Evolutionary conservation across 2,113 vertebrate species (phyloP), one percentile per base, ranked within the genome.

Genomic region (Haemorhous mexicanus): DNA sequence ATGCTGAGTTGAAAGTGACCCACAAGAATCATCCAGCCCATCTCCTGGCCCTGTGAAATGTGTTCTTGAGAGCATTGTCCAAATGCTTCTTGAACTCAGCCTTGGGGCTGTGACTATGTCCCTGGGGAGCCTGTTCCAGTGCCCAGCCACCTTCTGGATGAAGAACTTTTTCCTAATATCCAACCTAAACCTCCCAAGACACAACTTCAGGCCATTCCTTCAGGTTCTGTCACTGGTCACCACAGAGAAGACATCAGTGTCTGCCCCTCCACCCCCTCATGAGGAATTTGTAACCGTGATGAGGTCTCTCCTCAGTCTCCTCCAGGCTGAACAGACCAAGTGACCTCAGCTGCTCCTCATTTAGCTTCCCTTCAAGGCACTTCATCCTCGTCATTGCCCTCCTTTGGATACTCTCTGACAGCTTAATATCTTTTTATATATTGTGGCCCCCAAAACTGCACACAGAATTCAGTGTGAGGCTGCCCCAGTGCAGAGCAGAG

Each of bases 291-390:
- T 20, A 20, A 12, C 19, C 7, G 1, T 2, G 1, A 1, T 56
- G 50, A 24, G 23, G 3, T 66, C 6, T 75, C 12, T 2, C 6
- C 7, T 56, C 24, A 49, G 12, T n/a, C 20, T 75, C 8, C 21
- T 43, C 7, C n/a, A n/a, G 35, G 43, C 33, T 55, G 49, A 27
- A 33, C 35, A 49, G 13, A 75, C 8, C 50, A 49, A 49, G 30
- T 41, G 30, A 41, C 21, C 32, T 58, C 30, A 75, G 70, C 43
- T 0, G 0, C 4, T 49, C 5, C 16, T 66, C 16, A 16, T 11
- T 2, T 0, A 1, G 7, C 35, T 75, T 66, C 30, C 8, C 10
- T 8, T 30, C 24, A 1, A 56, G 1, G 16, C 16, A 30, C 13
- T 35, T 58, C 23, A 49, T 50, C 61, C 26, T 39, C 30, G n/a